Percentiles rank a stretch among this genome's conserved stretches.
phyloP scores from a whole-genome alignment of 2,888 invertebrate species.

The Glaucopsyche alexis region DNA sequence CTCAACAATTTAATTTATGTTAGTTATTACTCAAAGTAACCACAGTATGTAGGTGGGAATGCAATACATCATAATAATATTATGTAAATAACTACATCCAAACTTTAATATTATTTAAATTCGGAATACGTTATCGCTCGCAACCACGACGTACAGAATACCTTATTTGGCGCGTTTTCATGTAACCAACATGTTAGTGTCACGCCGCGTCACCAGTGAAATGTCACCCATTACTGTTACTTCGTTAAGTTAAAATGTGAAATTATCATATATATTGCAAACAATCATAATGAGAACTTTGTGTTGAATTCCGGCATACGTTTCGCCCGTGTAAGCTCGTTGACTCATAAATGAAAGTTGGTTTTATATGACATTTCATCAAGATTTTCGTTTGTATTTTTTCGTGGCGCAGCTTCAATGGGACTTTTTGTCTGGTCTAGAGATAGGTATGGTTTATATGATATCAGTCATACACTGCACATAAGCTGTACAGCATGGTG shows the following conservation, averaged over 20 bases:
- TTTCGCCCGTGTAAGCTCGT: neutral
- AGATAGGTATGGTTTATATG: neutral
- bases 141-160: constrained; percentile 32
- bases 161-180: constrained; percentile 47
- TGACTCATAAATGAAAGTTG: neutral
- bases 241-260: constrained; percentile 43
- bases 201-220: constrained; percentile 47
- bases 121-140: constrained; percentile 18
- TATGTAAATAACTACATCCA: constrained; percentile 28
- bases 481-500: no score
- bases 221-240: constrained; percentile 44
- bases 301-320: constrained; percentile 1
- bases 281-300: constrained; percentile 24
- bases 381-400: neutral
- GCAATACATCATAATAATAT: neutral
- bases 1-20: neutral
- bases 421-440: neutral
- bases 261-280: constrained; percentile 28
- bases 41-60: neutral
- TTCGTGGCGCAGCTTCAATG: neutral
- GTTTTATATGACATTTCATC: constrained; percentile 1
- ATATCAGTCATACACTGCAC: no score
- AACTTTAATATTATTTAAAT: constrained; percentile 20
- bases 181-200: constrained; percentile 51
- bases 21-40: constrained; percentile 2